These are phyloP conservation scores for Bradypodion pumilum DNA, from an alignment of 2,797 vertebrate species.

Conservation along the genomic window DNA sequence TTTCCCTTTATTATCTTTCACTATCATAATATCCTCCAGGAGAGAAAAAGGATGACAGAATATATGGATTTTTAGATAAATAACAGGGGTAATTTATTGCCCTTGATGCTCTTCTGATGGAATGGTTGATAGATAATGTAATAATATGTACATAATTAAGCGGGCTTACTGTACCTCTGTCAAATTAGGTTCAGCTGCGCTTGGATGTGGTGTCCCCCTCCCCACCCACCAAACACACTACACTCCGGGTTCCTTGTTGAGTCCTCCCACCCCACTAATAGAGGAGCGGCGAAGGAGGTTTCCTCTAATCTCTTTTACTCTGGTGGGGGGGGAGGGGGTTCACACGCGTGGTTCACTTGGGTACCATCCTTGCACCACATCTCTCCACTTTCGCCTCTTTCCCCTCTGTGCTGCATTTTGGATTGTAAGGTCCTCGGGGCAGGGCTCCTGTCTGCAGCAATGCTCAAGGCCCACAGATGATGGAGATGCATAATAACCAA, in stretches of 20 bases:
- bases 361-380: too few species aligned
- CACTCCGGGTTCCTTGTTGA: conserved; percentile 27
- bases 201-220: background rate
- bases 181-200: conserved; percentile 61
- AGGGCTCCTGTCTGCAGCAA: background rate
- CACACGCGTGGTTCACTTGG: background rate
- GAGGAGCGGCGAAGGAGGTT: background rate
- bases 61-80: conserved; percentile 73
- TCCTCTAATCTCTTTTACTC: background rate
- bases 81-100: conserved; percentile 77
- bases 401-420: background rate
- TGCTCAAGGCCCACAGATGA: background rate
- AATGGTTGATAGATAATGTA: conserved; percentile 69
- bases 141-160: conserved; percentile 70
- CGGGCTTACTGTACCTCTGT: conserved; percentile 62
- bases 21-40: conserved; percentile 56
- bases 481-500: background rate
- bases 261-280: background rate
- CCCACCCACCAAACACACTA: background rate
- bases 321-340: background rate
- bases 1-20: conserved; percentile 61
- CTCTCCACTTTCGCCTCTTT: background rate
- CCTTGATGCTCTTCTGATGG: conserved; percentile 75
- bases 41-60: conserved; percentile 55
- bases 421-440: background rate